phyloP scores from a whole-genome alignment of 2,888 invertebrate species.

The Cremastinae sp. region DNA sequence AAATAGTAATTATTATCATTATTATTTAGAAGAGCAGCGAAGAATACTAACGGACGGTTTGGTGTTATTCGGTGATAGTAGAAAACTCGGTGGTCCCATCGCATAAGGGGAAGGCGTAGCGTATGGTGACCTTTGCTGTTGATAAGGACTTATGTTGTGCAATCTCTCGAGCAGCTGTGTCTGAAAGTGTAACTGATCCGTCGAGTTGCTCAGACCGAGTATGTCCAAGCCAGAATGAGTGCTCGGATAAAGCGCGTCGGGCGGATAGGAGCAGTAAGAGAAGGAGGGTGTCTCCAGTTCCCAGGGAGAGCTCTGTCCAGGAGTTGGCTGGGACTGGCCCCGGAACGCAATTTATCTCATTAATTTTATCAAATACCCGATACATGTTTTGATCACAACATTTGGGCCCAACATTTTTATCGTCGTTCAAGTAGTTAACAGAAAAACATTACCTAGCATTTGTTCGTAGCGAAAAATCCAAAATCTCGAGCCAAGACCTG shows the following conservation, averaged over 20 bases:
- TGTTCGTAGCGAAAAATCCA: constrained; percentile 74
- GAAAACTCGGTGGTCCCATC: constrained; percentile 72
- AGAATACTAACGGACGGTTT: constrained; percentile 71
- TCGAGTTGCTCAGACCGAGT: constrained; percentile 67
- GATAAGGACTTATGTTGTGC: constrained; percentile 81
- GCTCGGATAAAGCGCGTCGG: constrained; percentile 70
- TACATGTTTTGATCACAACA: no score
- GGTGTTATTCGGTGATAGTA: constrained; percentile 71
- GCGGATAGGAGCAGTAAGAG: constrained; percentile 72
- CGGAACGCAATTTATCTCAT: not conserved
- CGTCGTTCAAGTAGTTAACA: not conserved
- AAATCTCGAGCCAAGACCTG: constrained; percentile 77
- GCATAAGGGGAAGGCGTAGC: constrained; percentile 75
- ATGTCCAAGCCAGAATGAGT: constrained; percentile 68
- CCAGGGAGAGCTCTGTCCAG: constrained; percentile 76
- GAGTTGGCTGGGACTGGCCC: constrained; percentile 65
- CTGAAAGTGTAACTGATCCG: constrained; percentile 79
- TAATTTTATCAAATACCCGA: not conserved
- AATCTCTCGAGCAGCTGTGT: constrained; percentile 81
- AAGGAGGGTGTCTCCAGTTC: constrained; percentile 74
- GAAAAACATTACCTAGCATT: constrained; percentile 72
- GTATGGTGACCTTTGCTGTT: constrained; percentile 74
- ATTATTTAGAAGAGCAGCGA: not conserved
- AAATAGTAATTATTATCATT: constrained; percentile 11
- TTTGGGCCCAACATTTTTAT: no score